These are phyloP conservation scores for Cyprinodon variegatus DNA, from an alignment of 2,113 vertebrate genomes.

Conservation along the genomic window DNA sequence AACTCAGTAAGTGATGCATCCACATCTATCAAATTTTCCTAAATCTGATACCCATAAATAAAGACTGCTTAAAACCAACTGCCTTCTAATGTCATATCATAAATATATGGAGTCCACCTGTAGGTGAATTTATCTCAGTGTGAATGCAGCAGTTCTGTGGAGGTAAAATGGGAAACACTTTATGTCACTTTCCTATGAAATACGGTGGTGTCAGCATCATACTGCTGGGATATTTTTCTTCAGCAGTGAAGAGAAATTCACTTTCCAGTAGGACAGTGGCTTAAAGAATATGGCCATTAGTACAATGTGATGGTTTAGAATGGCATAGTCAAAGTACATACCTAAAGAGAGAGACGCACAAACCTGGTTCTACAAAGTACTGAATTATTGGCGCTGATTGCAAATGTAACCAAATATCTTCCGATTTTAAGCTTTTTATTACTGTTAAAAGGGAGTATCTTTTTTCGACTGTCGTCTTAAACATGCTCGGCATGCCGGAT, in stretches of 20 bases:
- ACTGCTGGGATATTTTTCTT: neutral
- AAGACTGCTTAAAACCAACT: neutral
- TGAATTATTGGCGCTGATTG: neutral
- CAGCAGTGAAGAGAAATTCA: neutral
- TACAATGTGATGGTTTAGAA: neutral
- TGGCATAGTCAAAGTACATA: neutral
- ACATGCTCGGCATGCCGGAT: no score
- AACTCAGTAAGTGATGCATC: neutral
- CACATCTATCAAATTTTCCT: neutral
- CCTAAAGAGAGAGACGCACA: neutral
- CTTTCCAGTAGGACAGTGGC: neutral
- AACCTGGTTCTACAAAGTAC: neutral
- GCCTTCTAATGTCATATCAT: no score
- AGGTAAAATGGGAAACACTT: no score
- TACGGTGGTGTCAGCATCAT: neutral
- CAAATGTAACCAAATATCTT: neutral
- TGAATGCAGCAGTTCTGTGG: no score
- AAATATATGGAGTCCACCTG: no score
- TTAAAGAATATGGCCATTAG: neutral
- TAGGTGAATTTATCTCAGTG: no score
- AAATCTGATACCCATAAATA: neutral
- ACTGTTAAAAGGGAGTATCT: no score
- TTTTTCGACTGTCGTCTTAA: no score
- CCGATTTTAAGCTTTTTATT: neutral
- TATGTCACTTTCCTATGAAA: no score